Conservation (phyloP, 2,113 vertebrate species). For the Anthoscopus minutus region DNA sequence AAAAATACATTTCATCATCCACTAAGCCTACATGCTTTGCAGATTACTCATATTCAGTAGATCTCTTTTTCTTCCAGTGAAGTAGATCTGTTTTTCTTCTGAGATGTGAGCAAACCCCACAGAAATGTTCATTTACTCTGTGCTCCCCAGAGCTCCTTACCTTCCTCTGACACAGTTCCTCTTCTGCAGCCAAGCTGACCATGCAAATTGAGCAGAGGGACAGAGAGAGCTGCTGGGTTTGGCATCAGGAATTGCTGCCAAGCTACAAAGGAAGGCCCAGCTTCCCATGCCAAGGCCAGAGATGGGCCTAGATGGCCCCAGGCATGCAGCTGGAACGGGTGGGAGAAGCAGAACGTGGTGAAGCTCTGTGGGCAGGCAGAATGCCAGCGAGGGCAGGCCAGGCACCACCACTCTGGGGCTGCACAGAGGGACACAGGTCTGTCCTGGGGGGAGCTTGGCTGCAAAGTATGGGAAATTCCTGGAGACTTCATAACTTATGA, state of each 20-base stretch:
- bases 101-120: not conserved
- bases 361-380: not conserved
- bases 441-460: not conserved
- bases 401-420: rapidly evolving
- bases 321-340: rapidly evolving
- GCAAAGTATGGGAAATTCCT: not conserved
- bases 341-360: rapidly evolving
- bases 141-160: not conserved
- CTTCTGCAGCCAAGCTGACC: not conserved
- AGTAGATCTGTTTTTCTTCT: not conserved
- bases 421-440: no score
- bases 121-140: not conserved
- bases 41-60: not conserved
- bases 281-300: no score
- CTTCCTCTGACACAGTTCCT: not conserved
- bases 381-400: rapidly evolving
- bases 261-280: not conserved
- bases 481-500: rapidly evolving
- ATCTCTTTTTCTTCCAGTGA: not conserved
- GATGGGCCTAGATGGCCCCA: not conserved
- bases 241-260: not conserved
- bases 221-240: not conserved
- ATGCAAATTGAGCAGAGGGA: not conserved
- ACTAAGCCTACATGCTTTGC: not conserved
- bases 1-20: not conserved